Base-by-base conservation (phyloP, 2,888 invertebrate species). In the Halictus ligatus region DNA sequence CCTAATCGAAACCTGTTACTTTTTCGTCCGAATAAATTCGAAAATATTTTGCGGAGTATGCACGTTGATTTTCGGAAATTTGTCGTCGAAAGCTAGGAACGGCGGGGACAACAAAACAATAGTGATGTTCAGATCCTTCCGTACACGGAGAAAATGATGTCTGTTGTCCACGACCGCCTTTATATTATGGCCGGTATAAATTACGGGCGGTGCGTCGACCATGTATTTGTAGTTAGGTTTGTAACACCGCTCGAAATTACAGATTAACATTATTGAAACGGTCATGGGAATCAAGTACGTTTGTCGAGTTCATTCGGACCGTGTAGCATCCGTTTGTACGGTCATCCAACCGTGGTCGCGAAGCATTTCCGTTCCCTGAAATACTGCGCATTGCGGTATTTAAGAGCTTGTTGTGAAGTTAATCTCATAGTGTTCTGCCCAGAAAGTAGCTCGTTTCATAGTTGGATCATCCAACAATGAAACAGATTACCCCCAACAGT, bases 311-410 rank as follows among this genome's bases (percentile, higher is more conserved):
- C 69, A 40, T 40, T 69, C 69, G 69, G 40, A 10, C 40, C 69
- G 69, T 40, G 12, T 21, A 69, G 40, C 21, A 40, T 69, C 69
- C 69, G 69, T 69, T 69, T 69, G 40, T 21, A 69, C 21, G 21
- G 21, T 69, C 40, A 69, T 69, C 69, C 69, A 12, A 69, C 35
- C 69, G 40, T 69, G 40, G 21, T 69, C 40, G 35, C 69, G 69
- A 69, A 69, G 21, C 69, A 40, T 40, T 67, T 69, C 69, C 69
- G 69, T 40, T 40, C 69, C 21, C 40, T 69, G 69, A 69, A 69
- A 69, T 69, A 40, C 69, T 40, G 69, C 69, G 69, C 69, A 69
- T 40, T 40, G 69, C 69, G 69, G 69, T 69, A 69, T 69, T 69
- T 69, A 69, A 69, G 69, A 40, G 69, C 69, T 40, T 69, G 21